Conservation (phyloP, 2,797 vertebrate species). For the Macropodus opercularis region DNA sequence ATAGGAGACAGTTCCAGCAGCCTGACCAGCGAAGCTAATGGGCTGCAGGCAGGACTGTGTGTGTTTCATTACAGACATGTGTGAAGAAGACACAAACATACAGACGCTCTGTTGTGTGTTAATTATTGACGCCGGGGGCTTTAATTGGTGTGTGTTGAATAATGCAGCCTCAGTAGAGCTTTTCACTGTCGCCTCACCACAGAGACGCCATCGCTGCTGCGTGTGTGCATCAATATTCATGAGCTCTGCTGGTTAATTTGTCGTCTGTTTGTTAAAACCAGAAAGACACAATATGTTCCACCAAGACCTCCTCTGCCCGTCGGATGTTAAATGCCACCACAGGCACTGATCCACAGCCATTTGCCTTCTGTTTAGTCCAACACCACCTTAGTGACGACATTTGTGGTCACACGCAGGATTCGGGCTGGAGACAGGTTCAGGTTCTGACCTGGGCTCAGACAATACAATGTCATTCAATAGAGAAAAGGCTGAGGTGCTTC, state of each 20-base stretch:
- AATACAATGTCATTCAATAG: no score
- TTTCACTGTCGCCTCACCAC: slow-evolving; percentile 56
- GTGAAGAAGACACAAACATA: slow-evolving; percentile 20
- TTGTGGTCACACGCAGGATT: background rate
- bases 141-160: slow-evolving; percentile 72
- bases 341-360: slow-evolving; percentile 66
- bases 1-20: slow-evolving; percentile 39
- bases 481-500: slow-evolving; percentile 26
- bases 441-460: no score
- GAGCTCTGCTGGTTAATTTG: slow-evolving; percentile 63
- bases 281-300: slow-evolving; percentile 65
- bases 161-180: slow-evolving; percentile 64
- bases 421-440: background rate
- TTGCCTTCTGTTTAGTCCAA: slow-evolving; percentile 52
- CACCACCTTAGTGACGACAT: background rate
- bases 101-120: slow-evolving; percentile 43
- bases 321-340: slow-evolving; percentile 61
- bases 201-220: slow-evolving; percentile 5
- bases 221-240: slow-evolving; percentile 61
- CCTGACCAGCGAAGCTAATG: slow-evolving; percentile 46
- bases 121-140: slow-evolving; percentile 67
- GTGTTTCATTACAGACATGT: slow-evolving; percentile 4
- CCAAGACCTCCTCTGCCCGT: slow-evolving; percentile 27
- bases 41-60: slow-evolving; percentile 10
- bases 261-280: slow-evolving; percentile 67